phyloP scores from a whole-genome alignment of 2,797 vertebrate genomes.

The Tragopan temminckii region DNA sequence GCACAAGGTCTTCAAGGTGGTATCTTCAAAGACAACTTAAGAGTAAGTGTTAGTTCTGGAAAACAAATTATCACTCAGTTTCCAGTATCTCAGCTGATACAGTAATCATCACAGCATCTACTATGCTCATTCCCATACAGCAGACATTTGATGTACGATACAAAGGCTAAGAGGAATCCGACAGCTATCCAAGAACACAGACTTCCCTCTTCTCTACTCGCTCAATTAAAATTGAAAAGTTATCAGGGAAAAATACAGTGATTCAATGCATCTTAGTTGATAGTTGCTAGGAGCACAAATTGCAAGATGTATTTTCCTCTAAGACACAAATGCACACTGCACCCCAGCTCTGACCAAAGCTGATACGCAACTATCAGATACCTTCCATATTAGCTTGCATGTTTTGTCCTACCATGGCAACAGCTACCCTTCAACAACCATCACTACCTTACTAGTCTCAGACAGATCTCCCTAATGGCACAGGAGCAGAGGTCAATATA shows the following conservation, averaged over 20 bases:
- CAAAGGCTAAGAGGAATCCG: fast-evolving
- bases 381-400: background rate
- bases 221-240: background rate
- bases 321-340: background rate
- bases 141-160: background rate
- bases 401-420: background rate
- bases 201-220: background rate
- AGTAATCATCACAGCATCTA: background rate
- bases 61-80: background rate
- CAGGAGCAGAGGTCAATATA: fast-evolving
- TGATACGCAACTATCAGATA: fast-evolving
- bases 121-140: background rate
- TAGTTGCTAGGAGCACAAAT: too few species aligned
- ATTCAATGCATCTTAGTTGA: background rate
- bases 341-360: background rate
- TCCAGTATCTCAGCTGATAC: background rate
- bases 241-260: background rate
- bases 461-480: background rate
- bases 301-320: background rate
- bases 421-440: too few species aligned
- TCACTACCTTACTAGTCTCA: background rate
- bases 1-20: background rate
- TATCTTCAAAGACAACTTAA: background rate
- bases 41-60: background rate
- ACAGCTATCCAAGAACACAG: background rate